phyloP scores from a whole-genome alignment of 2,113 vertebrate genomes.

The Seriola dumerili region DNA sequence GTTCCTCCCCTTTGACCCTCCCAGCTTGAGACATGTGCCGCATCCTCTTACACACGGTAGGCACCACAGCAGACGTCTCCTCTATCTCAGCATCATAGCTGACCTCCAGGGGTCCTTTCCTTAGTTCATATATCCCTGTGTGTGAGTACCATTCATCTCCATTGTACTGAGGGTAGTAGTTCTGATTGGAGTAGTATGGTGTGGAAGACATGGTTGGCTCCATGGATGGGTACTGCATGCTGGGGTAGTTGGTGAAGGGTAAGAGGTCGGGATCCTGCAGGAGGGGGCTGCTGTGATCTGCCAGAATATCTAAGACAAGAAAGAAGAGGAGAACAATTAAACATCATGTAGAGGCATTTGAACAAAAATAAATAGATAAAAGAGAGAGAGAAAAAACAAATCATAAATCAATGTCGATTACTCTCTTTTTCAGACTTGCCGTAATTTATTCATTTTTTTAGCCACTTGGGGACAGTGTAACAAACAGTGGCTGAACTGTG shows the following conservation, averaged over 20 bases:
- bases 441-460: too few relatives aligned
- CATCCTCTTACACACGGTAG: constrained; percentile 86
- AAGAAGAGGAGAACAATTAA: constrained; percentile 23
- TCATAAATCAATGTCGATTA: neutral
- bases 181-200: constrained; percentile 90
- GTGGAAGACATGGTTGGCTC: constrained; percentile 89
- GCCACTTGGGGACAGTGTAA: neutral
- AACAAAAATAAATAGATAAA: too few relatives aligned
- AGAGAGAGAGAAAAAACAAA: neutral
- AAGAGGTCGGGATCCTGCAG: constrained; percentile 90
- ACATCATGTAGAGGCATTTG: neutral
- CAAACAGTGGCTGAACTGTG: neutral
- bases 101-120: constrained; percentile 88
- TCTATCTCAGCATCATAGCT: constrained; percentile 87
- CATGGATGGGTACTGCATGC: constrained; percentile 87
- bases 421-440: neutral
- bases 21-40: constrained; percentile 85
- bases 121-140: constrained; percentile 89
- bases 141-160: constrained; percentile 95
- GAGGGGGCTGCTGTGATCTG: constrained; percentile 89
- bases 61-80: constrained; percentile 79
- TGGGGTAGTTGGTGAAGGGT: constrained; percentile 88
- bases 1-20: constrained; percentile 93
- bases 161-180: constrained; percentile 90
- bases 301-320: constrained; percentile 87